Evolutionary conservation across 2,888 invertebrate species (phyloP), one percentile per base, ranked within the genome.

Genomic region (Ethmia dodecea): DNA sequence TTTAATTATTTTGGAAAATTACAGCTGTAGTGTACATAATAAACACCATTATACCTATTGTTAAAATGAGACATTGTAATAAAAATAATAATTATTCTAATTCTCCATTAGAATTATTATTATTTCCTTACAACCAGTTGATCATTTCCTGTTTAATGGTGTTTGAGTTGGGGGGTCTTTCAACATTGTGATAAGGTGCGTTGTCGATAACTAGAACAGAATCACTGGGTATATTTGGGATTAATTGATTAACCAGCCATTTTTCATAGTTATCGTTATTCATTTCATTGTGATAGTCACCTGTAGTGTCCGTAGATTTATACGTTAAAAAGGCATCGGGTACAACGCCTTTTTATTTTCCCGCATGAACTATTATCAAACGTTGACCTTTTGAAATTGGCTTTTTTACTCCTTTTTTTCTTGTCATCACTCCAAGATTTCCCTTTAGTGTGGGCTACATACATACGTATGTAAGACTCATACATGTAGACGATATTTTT

Each of bases 271-370:
- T 10, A 6, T 35, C 28, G 5, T 31, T 29, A 14, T 40, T 28
- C 6, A 38, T 35, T 35, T 38, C 33, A 27, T 38, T 35, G 28
- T 38, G 35, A 33, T 35, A 33, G 26, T 40, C 24, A 9, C 31
- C 28, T 3, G 22, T 28, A 14, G 22, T 14, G 10, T 31, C 27
- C 13, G 15, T 22, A 24, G 33, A 30, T 33, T 40, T 37, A 18
- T 28, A 22, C 8, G 31, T 5, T 25, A 33, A 11, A 13, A 33
- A 3, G n/a, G 37, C 37, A 5, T 28, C 34, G 26, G 28, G 28
- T 9, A 40, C 25, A 16, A 40, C 37, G 9, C 37, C 37, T 27
- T 33, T 31, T 40, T 37, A 31, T 24, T 28, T 28, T 24, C 34
- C 37, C 11, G 31, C 37, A 8, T 39, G 42, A 8, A 36, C 34